A percentile compares a stretch with the other conserved stretches of the same genome.
phyloP scores from a whole-genome alignment of 2,888 invertebrate genomes.

The Ellobium chinense region DNA sequence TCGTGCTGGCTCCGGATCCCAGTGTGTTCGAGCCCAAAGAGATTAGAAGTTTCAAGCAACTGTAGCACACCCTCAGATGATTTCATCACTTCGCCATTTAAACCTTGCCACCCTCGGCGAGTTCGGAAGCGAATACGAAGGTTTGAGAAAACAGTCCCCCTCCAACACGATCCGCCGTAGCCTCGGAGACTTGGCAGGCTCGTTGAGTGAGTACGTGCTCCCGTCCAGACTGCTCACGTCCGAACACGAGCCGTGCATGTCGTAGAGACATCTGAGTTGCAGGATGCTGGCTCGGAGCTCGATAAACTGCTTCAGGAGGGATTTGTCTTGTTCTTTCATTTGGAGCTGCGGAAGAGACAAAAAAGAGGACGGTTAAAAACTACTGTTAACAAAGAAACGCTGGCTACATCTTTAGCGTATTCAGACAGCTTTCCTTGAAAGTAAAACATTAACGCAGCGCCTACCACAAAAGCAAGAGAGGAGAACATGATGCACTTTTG shows the following conservation, averaged over 20 bases:
- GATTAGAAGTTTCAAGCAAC: no score
- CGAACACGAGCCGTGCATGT: constrained; percentile 59
- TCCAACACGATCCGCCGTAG: neutral
- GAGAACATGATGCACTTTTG: no score
- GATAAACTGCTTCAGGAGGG: constrained; percentile 66
- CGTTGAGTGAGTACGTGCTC: constrained; percentile 66
- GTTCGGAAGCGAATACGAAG: constrained; percentile 57
- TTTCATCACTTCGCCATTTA: constrained; percentile 66
- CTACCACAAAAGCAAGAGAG: no score
- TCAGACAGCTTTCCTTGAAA: no score
- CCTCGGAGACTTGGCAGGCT: constrained; percentile 42
- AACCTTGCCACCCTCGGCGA: constrained; percentile 57
- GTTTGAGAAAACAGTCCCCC: constrained; percentile 47
- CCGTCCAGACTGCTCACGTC: constrained; percentile 63
- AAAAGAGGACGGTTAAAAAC: no score
- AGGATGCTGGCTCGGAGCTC: constrained; percentile 65
- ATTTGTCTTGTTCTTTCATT: constrained; percentile 70
- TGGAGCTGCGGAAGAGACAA: constrained; percentile 54
- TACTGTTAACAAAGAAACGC: neutral
- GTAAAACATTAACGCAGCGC: no score
- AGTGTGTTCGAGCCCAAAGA: no score
- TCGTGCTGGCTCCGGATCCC: no score
- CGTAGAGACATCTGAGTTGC: constrained; percentile 63
- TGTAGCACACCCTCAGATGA: no score
- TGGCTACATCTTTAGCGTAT: neutral